Conservation (phyloP, 2,888 invertebrate genomes). For the Gandaritis pyraliata region DNA sequence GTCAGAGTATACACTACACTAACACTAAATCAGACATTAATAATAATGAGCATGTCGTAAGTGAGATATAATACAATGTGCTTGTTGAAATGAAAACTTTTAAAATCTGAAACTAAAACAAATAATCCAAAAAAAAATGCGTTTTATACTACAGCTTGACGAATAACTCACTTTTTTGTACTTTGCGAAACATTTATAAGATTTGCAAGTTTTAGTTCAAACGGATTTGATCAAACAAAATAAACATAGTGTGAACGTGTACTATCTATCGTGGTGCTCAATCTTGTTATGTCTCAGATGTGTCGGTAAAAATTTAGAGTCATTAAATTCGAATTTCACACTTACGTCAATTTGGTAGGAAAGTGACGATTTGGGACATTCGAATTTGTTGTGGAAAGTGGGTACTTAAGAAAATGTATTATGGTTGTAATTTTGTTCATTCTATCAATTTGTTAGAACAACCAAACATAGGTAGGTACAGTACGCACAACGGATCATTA, state of each 20-base stretch:
- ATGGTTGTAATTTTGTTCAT: slow-evolving; percentile 30
- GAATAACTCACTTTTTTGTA: no score
- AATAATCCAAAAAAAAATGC: background rate
- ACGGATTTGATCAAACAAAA: background rate
- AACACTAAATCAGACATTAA: background rate
- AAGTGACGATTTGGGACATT: slow-evolving; percentile 43
- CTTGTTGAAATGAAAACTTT: no score
- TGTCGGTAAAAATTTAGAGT: slow-evolving; percentile 46
- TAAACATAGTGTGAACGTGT: slow-evolving; percentile 15
- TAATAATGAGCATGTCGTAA: no score
- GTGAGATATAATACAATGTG: no score
- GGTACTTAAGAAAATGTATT: slow-evolving; percentile 26
- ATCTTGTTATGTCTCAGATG: slow-evolving; percentile 38
- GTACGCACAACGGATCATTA: no score
- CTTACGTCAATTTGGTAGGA: slow-evolving; percentile 42
- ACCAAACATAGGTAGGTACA: no score
- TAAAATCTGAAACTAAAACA: no score
- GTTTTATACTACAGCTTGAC: no score
- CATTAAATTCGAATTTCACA: slow-evolving; percentile 51
- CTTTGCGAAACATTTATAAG: no score
- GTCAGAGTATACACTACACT: slow-evolving; percentile 20
- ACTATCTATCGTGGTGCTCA: slow-evolving; percentile 23
- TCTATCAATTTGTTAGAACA: background rate
- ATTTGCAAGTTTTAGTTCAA: no score
- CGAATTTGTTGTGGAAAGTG: slow-evolving; percentile 39